phyloP scores from a whole-genome alignment of 2,113 vertebrate genomes.

The Promerops cafer region DNA sequence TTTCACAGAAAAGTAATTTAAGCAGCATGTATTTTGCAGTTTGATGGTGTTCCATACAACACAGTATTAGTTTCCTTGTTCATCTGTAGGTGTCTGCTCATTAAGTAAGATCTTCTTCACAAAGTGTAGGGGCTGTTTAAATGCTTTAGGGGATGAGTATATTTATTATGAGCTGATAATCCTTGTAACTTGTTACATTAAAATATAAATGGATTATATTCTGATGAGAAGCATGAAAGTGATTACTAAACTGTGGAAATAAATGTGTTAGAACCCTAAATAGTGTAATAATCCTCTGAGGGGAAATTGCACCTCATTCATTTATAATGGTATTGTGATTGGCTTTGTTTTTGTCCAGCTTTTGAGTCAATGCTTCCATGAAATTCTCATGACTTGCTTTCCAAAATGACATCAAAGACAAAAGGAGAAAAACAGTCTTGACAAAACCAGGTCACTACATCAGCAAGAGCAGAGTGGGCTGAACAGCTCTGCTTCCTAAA shows the following conservation, averaged over 20 bases:
- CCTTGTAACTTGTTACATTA: constrained; percentile 43
- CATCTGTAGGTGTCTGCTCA: not conserved
- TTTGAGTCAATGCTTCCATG: constrained; percentile 1
- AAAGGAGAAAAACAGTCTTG: constrained; percentile 48
- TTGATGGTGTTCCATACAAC: not conserved
- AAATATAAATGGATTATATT: constrained; percentile 53
- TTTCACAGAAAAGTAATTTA: not conserved
- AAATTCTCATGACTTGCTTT: constrained; percentile 50
- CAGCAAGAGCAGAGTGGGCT: constrained; percentile 27
- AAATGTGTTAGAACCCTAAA: constrained; percentile 18
- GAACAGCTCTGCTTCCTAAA: constrained; percentile 12
- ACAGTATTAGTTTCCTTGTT: not conserved
- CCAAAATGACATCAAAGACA: constrained; percentile 47
- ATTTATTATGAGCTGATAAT: constrained; percentile 9
- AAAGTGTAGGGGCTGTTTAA: not conserved
- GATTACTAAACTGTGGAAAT: constrained; percentile 19
- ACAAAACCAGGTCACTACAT: constrained; percentile 52
- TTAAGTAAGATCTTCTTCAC: not conserved
- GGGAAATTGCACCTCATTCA: not conserved
- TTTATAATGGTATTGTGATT: not conserved
- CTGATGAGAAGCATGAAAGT: constrained; percentile 2
- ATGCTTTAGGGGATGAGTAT: constrained; percentile 8
- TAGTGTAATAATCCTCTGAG: constrained; percentile 11
- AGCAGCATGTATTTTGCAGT: not conserved
- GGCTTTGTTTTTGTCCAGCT: constrained; percentile 47